A percentile compares a stretch with the other conserved stretches of the same genome.
Evolutionary conservation across 2,797 vertebrate species (phyloP).

Genomic region (Anguilla obscura): DNA sequence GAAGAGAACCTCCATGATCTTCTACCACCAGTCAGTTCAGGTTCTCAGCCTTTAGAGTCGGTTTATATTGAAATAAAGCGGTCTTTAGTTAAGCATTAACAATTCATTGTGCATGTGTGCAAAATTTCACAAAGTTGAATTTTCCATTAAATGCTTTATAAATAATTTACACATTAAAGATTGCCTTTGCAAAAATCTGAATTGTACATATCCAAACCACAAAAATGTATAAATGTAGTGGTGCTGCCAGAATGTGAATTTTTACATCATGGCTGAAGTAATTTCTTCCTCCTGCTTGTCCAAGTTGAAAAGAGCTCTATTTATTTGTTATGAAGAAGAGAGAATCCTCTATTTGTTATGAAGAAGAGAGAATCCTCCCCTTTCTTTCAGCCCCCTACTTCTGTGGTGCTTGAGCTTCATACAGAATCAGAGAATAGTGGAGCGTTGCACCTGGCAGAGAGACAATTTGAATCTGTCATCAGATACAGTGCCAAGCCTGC

Average conservation of each 20-base stretch:
- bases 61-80: not conserved
- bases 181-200: not conserved
- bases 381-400: not conserved
- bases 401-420: conserved; percentile 21
- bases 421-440: conserved; percentile 33
- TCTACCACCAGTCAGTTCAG: not conserved
- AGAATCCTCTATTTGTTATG: not conserved
- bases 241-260: not conserved
- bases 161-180: not conserved
- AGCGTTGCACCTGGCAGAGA: conserved; percentile 31
- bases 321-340: not conserved
- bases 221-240: not conserved
- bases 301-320: not conserved
- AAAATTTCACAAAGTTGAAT: not conserved
- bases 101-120: not conserved
- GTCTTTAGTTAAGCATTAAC: not conserved
- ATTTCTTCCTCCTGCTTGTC: not conserved
- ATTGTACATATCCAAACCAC: not conserved
- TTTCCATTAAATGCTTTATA: not conserved
- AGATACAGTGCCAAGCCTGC: conserved; percentile 7
- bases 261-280: not conserved
- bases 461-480: conserved; percentile 4
- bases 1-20: not conserved
- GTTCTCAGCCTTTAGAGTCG: not conserved
- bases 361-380: not conserved